Evolutionary conservation across 2,888 invertebrate genomes (phyloP).

Genomic region (Xestia c-nigrum): DNA sequence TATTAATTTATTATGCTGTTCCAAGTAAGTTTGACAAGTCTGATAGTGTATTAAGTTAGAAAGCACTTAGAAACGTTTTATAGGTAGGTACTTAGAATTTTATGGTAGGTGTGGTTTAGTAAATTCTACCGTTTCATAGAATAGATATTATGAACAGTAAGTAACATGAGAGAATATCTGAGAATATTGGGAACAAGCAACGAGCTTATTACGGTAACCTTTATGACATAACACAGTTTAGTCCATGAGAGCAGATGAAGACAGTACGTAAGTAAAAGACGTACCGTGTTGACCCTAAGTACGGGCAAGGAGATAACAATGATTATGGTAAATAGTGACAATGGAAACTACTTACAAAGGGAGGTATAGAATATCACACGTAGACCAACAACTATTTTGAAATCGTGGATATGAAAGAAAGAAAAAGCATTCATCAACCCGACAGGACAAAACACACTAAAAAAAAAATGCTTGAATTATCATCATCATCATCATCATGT

Average conservation of each 20-base stretch:
- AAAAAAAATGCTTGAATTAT: too few relatives aligned
- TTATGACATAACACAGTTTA: background rate
- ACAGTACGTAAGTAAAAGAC: background rate
- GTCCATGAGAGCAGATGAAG: background rate
- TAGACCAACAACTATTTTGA: background rate
- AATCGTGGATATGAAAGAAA: background rate
- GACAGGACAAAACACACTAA: too few relatives aligned
- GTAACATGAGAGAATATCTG: background rate
- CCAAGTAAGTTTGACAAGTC: slow-evolving; percentile 53
- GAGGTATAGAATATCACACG: background rate
- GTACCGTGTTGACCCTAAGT: too few relatives aligned
- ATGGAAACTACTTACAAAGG: background rate
- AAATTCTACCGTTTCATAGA: background rate
- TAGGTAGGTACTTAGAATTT: background rate
- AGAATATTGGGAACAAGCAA: background rate
- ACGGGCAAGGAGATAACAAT: background rate
- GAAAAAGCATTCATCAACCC: too few relatives aligned
- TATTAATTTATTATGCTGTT: slow-evolving; percentile 63
- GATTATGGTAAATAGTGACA: background rate
- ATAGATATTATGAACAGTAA: background rate
- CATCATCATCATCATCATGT: too few relatives aligned
- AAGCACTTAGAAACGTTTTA: slow-evolving; percentile 46
- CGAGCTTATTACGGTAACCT: background rate
- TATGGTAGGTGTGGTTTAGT: slow-evolving; percentile 2
- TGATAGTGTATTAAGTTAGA: slow-evolving; percentile 44